These are phyloP conservation scores for Hypotaenidia okinawae DNA, from an alignment of 2,797 vertebrate genomes.

Conservation along the genomic window DNA sequence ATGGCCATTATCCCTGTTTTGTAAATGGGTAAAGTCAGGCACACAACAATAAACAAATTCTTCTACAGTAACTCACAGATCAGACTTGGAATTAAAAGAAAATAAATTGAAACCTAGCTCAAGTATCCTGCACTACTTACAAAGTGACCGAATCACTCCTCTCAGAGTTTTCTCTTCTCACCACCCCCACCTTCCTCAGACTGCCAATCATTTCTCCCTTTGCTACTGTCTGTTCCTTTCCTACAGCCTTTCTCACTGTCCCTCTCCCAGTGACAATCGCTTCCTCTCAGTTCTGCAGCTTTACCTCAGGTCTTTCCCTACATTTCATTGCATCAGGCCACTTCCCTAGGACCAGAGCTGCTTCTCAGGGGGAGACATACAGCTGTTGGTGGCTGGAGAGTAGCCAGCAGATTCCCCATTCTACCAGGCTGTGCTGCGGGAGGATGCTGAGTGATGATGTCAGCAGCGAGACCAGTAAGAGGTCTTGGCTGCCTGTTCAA, in stretches of 20 bases:
- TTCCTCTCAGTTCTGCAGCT: background rate
- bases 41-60: conserved; percentile 44
- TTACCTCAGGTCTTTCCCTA: background rate
- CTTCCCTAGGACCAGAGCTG: background rate
- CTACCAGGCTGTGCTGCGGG: background rate
- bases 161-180: background rate
- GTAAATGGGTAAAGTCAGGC: background rate
- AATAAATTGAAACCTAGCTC: background rate
- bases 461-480: background rate
- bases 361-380: background rate
- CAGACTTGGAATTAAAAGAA: background rate
- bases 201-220: background rate
- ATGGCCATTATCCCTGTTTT: background rate
- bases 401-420: background rate
- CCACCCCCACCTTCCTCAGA: background rate
- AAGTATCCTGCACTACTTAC: background rate
- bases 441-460: conserved; percentile 11
- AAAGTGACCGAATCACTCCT: background rate
- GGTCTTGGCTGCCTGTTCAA: background rate
- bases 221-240: background rate
- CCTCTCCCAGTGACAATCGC: background rate
- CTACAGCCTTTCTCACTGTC: background rate
- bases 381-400: background rate
- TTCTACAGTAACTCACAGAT: background rate
- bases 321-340: background rate